phyloP scores from a whole-genome alignment of 1,140 invertebrate species.

The Manduca sexta region DNA sequence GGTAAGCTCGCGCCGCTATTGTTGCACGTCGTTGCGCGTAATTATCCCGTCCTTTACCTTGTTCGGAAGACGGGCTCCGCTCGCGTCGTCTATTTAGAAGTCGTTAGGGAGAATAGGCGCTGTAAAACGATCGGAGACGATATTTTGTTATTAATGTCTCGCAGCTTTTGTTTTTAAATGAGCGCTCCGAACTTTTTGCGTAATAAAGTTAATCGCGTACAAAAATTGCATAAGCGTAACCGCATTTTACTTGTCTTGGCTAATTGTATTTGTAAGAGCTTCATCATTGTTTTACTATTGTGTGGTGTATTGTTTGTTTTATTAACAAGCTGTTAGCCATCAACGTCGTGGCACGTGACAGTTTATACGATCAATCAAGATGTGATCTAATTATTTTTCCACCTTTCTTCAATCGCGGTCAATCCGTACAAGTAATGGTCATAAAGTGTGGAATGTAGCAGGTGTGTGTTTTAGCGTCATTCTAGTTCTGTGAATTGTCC shows the following conservation, averaged over 20 bases:
- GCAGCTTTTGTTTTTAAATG: slow-evolving; percentile 37
- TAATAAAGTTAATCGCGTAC: slow-evolving; percentile 2
- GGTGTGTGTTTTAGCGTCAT: slow-evolving; percentile 4
- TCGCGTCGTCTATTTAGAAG: slow-evolving; percentile 59
- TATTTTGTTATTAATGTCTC: slow-evolving; percentile 44
- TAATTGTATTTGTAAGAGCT: too few species aligned
- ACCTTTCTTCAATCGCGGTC: not conserved
- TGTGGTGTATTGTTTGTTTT: too few species aligned
- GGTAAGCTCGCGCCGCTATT: slow-evolving; percentile 64
- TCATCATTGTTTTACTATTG: too few species aligned
- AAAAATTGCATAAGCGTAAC: not conserved
- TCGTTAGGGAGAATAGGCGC: slow-evolving; percentile 53
- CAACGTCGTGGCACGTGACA: slow-evolving; percentile 8
- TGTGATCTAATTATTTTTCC: too few species aligned
- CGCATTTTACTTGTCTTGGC: too few species aligned
- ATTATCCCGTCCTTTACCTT: slow-evolving; percentile 70
- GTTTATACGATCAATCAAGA: too few species aligned
- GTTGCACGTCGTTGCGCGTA: slow-evolving; percentile 68
- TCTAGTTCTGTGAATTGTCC: slow-evolving; percentile 16
- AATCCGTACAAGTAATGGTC: not conserved
- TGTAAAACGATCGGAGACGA: slow-evolving; percentile 46
- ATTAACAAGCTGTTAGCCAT: not conserved
- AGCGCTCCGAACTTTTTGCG: slow-evolving; percentile 25
- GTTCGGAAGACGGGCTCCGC: slow-evolving; percentile 56
- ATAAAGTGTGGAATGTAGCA: slow-evolving; percentile 3